A percentile compares a stretch with the other conserved stretches of the same genome.
Evolutionary conservation across 2,888 invertebrate genomes (phyloP).

Genomic region (Oligia strigilis): DNA sequence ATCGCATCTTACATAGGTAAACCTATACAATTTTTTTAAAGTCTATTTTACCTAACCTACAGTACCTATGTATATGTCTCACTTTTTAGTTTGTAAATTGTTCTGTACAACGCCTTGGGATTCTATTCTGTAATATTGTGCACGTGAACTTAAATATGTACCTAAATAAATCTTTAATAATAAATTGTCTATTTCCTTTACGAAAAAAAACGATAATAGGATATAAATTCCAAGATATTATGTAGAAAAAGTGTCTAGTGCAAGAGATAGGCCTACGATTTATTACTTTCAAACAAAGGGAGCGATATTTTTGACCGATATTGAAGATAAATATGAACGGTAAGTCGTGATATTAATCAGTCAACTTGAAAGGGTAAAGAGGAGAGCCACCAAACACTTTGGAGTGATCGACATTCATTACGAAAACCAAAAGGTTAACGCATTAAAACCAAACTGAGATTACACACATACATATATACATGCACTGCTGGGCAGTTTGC

Average conservation of each 20-base stretch:
- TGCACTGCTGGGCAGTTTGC: too few relatives aligned
- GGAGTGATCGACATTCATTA: slow-evolving; percentile 36
- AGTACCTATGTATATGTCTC: too few relatives aligned
- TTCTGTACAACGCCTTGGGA: too few relatives aligned
- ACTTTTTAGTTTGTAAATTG: too few relatives aligned
- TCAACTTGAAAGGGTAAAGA: slow-evolving; percentile 24
- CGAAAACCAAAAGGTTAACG: neutral
- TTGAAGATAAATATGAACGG: slow-evolving; percentile 46
- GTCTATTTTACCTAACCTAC: neutral
- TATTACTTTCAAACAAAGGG: slow-evolving; percentile 45
- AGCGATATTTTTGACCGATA: slow-evolving; percentile 46
- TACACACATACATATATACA: neutral
- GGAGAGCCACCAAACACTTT: slow-evolving; percentile 25
- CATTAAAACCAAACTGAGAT: neutral
- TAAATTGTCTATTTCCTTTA: slow-evolving; percentile 23
- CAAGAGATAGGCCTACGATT: slow-evolving; percentile 50
- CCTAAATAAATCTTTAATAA: slow-evolving; percentile 28
- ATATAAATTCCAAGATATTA: slow-evolving; percentile 44
- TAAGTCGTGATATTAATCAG: slow-evolving; percentile 43
- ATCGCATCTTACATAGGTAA: neutral
- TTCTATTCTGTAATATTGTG: neutral
- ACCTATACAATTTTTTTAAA: neutral
- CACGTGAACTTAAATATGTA: neutral
- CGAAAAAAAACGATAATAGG: slow-evolving; percentile 35
- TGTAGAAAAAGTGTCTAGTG: slow-evolving; percentile 38